Conservation (phyloP, 2,113 vertebrate genomes). For the Sterrhoptilus dennistouni region DNA sequence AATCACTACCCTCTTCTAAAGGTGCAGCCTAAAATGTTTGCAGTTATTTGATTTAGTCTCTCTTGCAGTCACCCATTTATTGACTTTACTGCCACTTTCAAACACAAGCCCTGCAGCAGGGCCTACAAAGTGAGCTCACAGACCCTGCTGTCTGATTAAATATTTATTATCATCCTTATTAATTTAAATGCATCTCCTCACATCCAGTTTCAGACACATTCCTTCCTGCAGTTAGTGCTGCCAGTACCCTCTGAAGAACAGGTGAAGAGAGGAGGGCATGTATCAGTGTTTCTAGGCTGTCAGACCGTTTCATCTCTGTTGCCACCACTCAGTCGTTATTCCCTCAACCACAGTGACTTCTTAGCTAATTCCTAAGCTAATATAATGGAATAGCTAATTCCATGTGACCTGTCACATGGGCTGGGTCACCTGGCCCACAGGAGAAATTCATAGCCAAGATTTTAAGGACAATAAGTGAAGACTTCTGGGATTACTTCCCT, state of each 20-base stretch:
- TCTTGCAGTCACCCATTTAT: neutral
- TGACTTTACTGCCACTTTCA: neutral
- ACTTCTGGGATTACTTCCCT: neutral
- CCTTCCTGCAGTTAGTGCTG: neutral
- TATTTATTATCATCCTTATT: rapidly evolving
- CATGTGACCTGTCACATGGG: neutral
- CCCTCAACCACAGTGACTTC: neutral
- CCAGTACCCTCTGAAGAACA: neutral
- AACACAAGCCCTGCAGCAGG: rapidly evolving
- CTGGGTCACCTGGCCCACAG: neutral
- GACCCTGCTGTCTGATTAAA: neutral
- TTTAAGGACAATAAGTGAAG: neutral
- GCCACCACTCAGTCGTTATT: neutral
- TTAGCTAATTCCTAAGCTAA: neutral
- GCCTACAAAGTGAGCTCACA: neutral
- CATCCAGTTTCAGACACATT: neutral
- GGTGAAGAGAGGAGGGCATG: neutral
- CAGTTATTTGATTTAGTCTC: neutral
- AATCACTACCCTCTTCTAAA: neutral
- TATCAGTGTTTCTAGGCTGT: neutral
- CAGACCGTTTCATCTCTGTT: neutral
- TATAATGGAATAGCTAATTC: neutral
- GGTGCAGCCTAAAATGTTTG: neutral
- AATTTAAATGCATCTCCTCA: neutral
- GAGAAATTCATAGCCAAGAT: neutral